A percentile compares a stretch with the other conserved stretches of the same genome.
Evolutionary conservation across 2,113 vertebrate species (phyloP).

Genomic region (Galeopterus variegatus): DNA sequence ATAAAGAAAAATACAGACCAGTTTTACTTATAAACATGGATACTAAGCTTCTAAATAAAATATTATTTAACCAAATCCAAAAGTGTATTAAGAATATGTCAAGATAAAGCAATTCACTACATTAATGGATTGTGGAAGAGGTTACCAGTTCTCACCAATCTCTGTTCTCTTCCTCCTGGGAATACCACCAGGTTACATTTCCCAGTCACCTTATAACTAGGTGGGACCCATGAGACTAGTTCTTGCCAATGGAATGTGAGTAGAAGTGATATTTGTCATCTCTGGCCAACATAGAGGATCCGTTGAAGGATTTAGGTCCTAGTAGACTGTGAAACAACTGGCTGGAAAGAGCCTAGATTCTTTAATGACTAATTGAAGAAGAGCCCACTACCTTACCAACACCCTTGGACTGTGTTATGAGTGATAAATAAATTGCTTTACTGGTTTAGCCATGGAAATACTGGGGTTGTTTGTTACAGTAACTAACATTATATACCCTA

Average conservation of each 20-base stretch:
- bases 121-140: background rate
- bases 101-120: background rate
- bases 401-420: background rate
- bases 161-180: background rate
- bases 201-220: background rate
- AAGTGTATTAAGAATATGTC: background rate
- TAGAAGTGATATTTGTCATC: background rate
- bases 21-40: background rate
- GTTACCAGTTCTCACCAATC: background rate
- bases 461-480: background rate
- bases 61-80: slow-evolving; percentile 17
- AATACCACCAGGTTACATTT: background rate
- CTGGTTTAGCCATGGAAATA: background rate
- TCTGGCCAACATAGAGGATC: background rate
- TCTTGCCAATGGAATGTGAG: background rate
- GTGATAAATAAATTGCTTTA: background rate
- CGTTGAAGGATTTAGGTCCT: background rate
- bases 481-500: background rate
- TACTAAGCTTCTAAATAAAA: slow-evolving; percentile 8
- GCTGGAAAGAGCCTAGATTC: background rate
- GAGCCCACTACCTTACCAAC: background rate
- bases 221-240: background rate
- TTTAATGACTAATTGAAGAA: background rate
- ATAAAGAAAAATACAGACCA: background rate
- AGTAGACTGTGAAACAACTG: background rate